Base-by-base conservation (phyloP, 1,140 invertebrate genomes). In the Diuraphis noxia region DNA sequence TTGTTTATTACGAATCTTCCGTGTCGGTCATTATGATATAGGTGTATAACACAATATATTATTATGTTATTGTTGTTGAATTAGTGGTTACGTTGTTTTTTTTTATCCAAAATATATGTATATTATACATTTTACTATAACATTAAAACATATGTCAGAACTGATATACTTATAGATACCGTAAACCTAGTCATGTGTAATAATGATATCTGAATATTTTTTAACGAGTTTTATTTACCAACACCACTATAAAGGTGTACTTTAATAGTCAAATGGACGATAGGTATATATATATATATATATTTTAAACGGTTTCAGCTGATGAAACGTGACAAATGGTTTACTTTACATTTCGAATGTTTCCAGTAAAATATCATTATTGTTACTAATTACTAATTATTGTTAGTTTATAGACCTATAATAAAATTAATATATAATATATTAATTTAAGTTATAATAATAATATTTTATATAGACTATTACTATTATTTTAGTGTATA, bases 1-100 rank as follows among this genome's bases (percentile, higher is more conserved):
- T 49, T 86, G n/a, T 86, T 86, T 49, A 36, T 86, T 86, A 36
- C 19, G 21, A 86, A 36, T 86, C 84, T 86, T 86, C 84, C 41
- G 43, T 86, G 84, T 86, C 43, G 17, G 84, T 86, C 49, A 86
- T 86, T 36, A 49, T 49, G 19, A 49, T 49, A n/a, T 43, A 38
- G 25, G 9, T 40, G 10, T 34, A 72, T 34, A 72, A n/a, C 56
- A 72, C n/a, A 72, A 72, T n/a, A 63, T 17, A 72, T 72, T 72
- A 72, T 72, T n/a, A 25, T 81, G 34, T 40, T 81, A 21, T 79
- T 23, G 63, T 17, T 72, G 34, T 79, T 40, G 38, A 82, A 82
- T 82, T 82, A 40, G 38, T 40, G 25, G 36, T 38, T 40, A 82
- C 38, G 25, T 82, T 82, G 25, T 82, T 41, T 82, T 41, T 9